Evolutionary conservation across 2,888 invertebrate genomes (phyloP).

Genomic region (Spodoptera littoralis): DNA sequence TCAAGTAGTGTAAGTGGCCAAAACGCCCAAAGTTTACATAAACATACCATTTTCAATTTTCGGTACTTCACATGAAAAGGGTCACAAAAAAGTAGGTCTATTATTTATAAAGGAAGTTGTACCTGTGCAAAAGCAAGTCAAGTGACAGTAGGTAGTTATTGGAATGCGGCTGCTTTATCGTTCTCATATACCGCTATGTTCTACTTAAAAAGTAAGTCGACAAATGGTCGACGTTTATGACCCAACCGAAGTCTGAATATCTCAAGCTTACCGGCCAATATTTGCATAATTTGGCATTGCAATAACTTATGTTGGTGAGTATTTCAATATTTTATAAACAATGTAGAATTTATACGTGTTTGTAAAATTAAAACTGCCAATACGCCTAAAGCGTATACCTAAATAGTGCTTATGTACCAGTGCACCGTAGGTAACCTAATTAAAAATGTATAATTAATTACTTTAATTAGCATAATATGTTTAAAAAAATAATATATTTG

Average conservation of each 20-base stretch:
- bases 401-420: too few relatives aligned
- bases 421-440: too few relatives aligned
- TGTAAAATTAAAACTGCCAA: too few relatives aligned
- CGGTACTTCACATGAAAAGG: not conserved
- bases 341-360: too few relatives aligned
- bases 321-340: too few relatives aligned
- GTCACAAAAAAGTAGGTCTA: not conserved
- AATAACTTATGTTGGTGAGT: too few relatives aligned
- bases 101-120: not conserved
- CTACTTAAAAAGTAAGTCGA: conserved; percentile 30
- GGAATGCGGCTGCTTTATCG: conserved; percentile 31
- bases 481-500: too few relatives aligned
- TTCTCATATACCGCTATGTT: conserved; percentile 37
- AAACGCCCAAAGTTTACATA: too few relatives aligned
- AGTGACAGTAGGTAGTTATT: conserved; percentile 5
- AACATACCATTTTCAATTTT: not conserved
- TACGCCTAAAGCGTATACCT: too few relatives aligned
- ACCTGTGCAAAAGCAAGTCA: conserved; percentile 11
- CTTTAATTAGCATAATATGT: too few relatives aligned
- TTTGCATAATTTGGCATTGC: conserved; percentile 22
- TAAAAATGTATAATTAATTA: too few relatives aligned
- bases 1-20: too few relatives aligned
- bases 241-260: conserved; percentile 9
- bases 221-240: conserved; percentile 21
- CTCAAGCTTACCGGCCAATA: conserved; percentile 15